Evolutionary conservation across 92 coral and sea anemone species (phyloP).

Genomic region (Phenganax stokvisi): DNA sequence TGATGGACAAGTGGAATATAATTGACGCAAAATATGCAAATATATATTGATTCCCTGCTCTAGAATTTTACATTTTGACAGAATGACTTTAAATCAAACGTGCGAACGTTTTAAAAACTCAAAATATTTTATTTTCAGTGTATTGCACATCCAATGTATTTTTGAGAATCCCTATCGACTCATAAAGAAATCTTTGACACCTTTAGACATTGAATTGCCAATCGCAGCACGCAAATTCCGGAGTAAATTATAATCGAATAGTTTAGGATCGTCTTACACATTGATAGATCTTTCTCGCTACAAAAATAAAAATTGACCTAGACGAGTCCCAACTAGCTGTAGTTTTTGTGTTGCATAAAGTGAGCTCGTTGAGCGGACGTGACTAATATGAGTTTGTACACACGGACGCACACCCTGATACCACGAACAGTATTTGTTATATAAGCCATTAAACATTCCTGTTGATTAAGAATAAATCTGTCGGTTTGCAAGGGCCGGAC

Average conservation of each 20-base stretch:
- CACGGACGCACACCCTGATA: neutral
- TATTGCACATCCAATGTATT: neutral
- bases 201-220: constrained; percentile 4
- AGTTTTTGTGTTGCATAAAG: neutral
- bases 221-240: constrained; percentile 16
- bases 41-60: no score
- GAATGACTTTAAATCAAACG: no score
- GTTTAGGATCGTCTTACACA: constrained; percentile 22
- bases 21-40: no score
- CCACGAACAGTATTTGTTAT: neutral
- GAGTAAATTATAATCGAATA: neutral
- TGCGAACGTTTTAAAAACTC: no score
- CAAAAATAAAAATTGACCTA: neutral
- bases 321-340: no score
- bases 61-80: no score
- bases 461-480: neutral
- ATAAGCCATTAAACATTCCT: neutral
- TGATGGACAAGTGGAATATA: no score
- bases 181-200: constrained; percentile 4
- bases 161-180: neutral
- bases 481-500: neutral
- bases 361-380: neutral
- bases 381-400: neutral
- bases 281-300: neutral
- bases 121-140: neutral